Percentiles rank a stretch among this genome's conserved stretches.
These are phyloP conservation scores for Cettia cetti DNA, from an alignment of 2,113 vertebrate genomes.

Conservation along the genomic window DNA sequence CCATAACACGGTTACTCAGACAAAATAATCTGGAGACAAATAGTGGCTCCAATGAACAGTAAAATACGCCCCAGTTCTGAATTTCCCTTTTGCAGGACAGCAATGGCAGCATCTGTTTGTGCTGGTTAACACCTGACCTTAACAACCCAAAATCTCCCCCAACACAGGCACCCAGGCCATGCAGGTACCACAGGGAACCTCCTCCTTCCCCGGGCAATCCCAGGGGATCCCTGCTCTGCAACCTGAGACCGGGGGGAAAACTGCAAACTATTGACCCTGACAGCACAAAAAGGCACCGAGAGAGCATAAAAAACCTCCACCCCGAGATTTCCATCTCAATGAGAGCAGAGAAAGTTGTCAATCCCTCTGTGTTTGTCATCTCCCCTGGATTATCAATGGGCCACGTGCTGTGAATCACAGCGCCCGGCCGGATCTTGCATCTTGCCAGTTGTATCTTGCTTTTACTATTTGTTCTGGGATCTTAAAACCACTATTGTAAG, in stretches of 20 bases:
- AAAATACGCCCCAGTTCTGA: neutral
- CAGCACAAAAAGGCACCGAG: neutral
- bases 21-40: neutral
- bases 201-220: neutral
- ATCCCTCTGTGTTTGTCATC: neutral
- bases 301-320: neutral
- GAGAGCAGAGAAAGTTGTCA: neutral
- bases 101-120: neutral
- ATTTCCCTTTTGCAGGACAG: neutral
- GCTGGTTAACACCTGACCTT: neutral
- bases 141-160: neutral
- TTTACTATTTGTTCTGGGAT: slow-evolving; percentile 41
- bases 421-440: neutral
- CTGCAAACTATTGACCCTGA: neutral
- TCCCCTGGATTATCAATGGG: neutral
- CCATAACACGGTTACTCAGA: neutral
- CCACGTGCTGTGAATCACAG: neutral
- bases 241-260: neutral
- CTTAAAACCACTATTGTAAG: slow-evolving; percentile 52
- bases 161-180: neutral
- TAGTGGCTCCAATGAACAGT: neutral
- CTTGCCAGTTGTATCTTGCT: slow-evolving; percentile 22
- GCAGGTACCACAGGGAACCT: neutral
- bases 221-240: neutral
- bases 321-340: neutral